Base-by-base conservation (phyloP, 2,888 invertebrate genomes). In the Scelioninae gen. 1 region DNA sequence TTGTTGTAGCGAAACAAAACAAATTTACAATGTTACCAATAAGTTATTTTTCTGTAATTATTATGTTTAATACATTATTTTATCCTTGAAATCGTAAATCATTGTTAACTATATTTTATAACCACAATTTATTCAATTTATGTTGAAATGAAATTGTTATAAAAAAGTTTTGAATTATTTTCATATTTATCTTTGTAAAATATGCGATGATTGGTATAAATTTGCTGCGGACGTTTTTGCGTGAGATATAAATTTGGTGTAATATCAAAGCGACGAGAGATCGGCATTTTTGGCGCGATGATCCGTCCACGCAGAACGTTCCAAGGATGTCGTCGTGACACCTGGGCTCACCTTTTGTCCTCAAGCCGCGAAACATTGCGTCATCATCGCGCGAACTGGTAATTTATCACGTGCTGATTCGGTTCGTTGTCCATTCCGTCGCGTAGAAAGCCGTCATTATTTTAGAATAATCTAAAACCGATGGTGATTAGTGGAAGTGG, bases 401-500 rank as follows among this genome's bases (percentile, higher is more conserved):
- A 87, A 90, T 90, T 90, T 89, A 89, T 90, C 90, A 88, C 86
- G 74, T 85, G 63, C 78, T 60, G 49, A 82, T 80, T 77, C 60
- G 60, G 74, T 58, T 58, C 45, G 66, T 72, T 71, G 74, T 77
- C 77, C 79, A 32, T 34, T 55, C 56, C 71, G 79, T 82, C 86
- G 77, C 80, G 85, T 85, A 88, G 90, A 90, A 87, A 86, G 87
- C 88, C 87, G 87, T 92, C 91, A 91, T 92, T 91, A 92, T 92
- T 92, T 92, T 86, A 91, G 90, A 91, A 92, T 92, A 92, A 92
- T 92, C 92, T 92, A 91, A 92, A 92, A 92, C 92, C 92, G 89
- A 92, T 92, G 92, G 91, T 92, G 91, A 92, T 92, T 92, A 92
- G 92, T 91, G 90, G 89, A 89, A 87, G 85, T 86, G 85, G 89